Evolutionary conservation across 2,797 vertebrate species (phyloP).

Genomic region (Poecile montanus): DNA sequence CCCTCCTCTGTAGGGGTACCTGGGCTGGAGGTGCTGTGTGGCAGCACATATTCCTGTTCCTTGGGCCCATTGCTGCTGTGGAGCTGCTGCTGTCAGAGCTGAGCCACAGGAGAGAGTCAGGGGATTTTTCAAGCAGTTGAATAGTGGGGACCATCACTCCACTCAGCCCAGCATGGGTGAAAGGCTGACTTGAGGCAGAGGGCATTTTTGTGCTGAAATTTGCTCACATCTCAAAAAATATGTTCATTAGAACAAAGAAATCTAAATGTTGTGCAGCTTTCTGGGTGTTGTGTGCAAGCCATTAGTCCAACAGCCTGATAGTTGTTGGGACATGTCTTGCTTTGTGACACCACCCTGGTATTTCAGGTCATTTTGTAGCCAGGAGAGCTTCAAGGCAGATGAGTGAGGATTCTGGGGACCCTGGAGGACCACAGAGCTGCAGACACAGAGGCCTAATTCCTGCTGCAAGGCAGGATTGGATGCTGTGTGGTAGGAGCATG

Average conservation of each 20-base stretch:
- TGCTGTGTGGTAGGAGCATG: not conserved
- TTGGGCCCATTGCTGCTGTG: not conserved
- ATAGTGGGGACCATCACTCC: not conserved
- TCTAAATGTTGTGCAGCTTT: not conserved
- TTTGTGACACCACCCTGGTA: not conserved
- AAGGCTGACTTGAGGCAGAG: not conserved
- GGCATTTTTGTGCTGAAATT: not conserved
- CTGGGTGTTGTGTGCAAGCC: not conserved
- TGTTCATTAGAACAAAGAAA: not conserved
- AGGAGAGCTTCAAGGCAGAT: not conserved
- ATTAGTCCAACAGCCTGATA: not conserved
- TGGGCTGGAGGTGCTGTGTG: not conserved
- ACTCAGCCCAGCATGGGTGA: not conserved
- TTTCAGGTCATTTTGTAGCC: not conserved
- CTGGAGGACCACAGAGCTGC: not conserved
- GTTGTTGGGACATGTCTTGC: fast-evolving
- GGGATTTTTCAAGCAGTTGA: not conserved
- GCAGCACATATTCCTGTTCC: not conserved
- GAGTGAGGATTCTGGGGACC: not conserved
- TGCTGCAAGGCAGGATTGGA: not conserved
- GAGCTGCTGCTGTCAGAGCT: not conserved
- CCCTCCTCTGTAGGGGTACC: not conserved
- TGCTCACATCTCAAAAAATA: not conserved
- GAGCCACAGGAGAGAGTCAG: not conserved
- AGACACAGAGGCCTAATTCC: not conserved